Conservation (phyloP, 2,797 vertebrate genomes). For the Pseudotriccus pelzelni region DNA sequence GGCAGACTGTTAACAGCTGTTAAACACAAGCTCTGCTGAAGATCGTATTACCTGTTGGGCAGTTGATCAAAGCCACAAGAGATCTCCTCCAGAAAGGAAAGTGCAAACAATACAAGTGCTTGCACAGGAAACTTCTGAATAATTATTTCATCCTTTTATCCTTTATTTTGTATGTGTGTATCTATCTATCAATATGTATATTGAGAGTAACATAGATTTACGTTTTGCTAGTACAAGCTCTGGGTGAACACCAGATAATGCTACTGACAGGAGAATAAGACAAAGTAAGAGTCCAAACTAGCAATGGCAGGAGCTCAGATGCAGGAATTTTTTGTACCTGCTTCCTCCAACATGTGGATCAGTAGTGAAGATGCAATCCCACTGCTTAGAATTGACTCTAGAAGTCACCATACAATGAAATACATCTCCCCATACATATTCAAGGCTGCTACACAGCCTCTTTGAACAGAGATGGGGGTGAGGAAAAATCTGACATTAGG, state of each 20-base stretch:
- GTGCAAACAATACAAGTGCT: not conserved
- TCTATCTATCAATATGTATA: not conserved
- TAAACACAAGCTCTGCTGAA: not conserved
- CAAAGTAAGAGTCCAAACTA: not conserved
- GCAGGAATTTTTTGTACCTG: not conserved
- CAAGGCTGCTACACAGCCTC: not conserved
- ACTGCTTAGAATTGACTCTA: not conserved
- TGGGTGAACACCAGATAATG: not conserved
- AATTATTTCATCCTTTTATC: not conserved
- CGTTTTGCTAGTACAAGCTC: not conserved
- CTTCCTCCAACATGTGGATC: not conserved
- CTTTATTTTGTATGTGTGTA: not conserved
- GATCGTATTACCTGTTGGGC: not conserved
- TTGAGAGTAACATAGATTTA: not conserved
- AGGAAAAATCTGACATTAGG: not conserved
- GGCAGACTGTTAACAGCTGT: not conserved
- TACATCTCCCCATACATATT: not conserved
- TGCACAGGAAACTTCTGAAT: not conserved
- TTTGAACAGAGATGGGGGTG: not conserved
- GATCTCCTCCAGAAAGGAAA: not conserved
- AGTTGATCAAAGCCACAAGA: not conserved
- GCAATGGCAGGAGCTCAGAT: not conserved
- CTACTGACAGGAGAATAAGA: not conserved
- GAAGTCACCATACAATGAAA: not conserved
- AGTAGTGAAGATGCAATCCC: not conserved